Conservation (phyloP, 2,888 invertebrate genomes). For the Conops quadrifasciatus region DNA sequence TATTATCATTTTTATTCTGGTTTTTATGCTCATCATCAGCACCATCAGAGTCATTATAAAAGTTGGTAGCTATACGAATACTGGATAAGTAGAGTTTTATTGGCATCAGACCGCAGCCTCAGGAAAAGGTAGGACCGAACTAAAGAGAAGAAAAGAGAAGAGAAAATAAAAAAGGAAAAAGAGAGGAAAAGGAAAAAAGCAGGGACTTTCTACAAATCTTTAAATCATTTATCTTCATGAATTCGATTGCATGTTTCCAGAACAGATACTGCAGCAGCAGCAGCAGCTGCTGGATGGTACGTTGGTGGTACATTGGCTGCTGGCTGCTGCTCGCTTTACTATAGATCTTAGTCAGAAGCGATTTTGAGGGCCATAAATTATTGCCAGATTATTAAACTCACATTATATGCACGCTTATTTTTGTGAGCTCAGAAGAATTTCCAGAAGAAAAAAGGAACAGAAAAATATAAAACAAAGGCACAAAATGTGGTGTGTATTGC, state of each 20-base stretch:
- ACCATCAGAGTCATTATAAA: background rate
- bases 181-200: background rate
- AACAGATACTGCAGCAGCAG: conserved; percentile 9
- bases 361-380: conserved; percentile 44
- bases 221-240: conserved; percentile 30
- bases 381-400: conserved; percentile 50
- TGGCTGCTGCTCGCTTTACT: background rate
- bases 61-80: too few species aligned
- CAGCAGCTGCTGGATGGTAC: background rate
- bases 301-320: background rate
- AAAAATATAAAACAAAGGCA: conserved; percentile 38
- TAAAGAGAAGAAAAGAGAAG: background rate
- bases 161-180: background rate
- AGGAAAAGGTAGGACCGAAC: background rate
- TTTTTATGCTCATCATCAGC: background rate
- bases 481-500: conserved; percentile 24
- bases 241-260: conserved; percentile 11
- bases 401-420: conserved; percentile 47
- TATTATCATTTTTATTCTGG: too few species aligned
- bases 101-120: background rate
- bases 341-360: background rate
- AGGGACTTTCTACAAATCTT: conserved; percentile 6
- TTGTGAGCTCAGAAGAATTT: conserved; percentile 30
- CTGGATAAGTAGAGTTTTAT: conserved; percentile 11
- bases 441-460: background rate